Percentiles rank a stretch among this genome's conserved stretches.
phyloP scores from a whole-genome alignment of 23 tunicate genomes.

The Phallusia fumigata region DNA sequence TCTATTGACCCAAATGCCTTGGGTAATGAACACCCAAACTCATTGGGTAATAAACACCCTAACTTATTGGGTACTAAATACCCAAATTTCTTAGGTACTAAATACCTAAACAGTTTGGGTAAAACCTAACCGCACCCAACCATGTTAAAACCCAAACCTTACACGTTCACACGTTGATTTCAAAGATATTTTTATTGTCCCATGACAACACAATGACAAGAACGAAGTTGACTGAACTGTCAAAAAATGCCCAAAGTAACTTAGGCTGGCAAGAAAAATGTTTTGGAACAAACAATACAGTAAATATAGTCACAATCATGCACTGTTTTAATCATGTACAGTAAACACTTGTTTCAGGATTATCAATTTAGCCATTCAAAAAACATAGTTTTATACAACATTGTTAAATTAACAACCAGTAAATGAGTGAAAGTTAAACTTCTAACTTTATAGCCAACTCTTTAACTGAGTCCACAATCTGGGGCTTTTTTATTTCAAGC shows the following conservation, averaged over 20 bases:
- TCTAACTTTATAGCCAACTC: slow-evolving; percentile 5
- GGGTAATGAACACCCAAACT: slow-evolving; percentile 7
- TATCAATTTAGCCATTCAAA: slow-evolving; percentile 2
- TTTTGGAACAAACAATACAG: slow-evolving; percentile 11
- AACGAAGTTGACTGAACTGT: slow-evolving; percentile 12
- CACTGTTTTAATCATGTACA: not conserved
- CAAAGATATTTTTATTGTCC: slow-evolving; percentile 4
- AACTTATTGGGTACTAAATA: not conserved
- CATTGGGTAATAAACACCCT: not conserved
- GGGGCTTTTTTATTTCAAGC: slow-evolving; percentile 12
- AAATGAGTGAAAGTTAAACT: not conserved
- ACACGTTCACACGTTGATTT: slow-evolving; percentile 4
- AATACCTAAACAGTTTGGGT: slow-evolving; percentile 4
- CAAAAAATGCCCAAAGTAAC: slow-evolving; percentile 11
- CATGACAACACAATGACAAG: slow-evolving; percentile 9
- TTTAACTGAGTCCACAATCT: slow-evolving; percentile 3
- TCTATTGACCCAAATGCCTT: not conserved
- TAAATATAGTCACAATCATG: slow-evolving; percentile 1
- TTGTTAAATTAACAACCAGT: not conserved
- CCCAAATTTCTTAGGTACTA: not conserved
- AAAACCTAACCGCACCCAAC: slow-evolving; percentile 9
- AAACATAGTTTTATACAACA: not conserved
- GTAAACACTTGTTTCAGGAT: slow-evolving; percentile 5
- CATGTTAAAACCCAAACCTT: not conserved
- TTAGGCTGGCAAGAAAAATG: slow-evolving; percentile 6